A percentile compares a stretch with the other conserved stretches of the same genome.
These are phyloP conservation scores for Arion vulgaris DNA, from an alignment of 1,140 invertebrate genomes.

Conservation along the genomic window DNA sequence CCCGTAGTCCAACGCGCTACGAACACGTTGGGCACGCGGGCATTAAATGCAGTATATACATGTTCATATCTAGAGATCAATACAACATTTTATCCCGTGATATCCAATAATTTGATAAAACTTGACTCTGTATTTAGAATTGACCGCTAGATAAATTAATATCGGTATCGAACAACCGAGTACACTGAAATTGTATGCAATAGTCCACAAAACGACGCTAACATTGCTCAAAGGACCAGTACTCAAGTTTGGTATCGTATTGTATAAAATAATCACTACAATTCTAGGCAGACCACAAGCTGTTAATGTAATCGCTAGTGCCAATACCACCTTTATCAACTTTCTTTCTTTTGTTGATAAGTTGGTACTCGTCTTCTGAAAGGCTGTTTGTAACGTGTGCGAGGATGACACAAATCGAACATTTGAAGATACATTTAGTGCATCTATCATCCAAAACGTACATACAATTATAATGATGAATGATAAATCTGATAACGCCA, in stretches of 20 bases:
- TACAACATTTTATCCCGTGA: too few relatives aligned
- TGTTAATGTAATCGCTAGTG: background rate
- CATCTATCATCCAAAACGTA: background rate
- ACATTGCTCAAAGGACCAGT: background rate
- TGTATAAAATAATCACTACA: background rate
- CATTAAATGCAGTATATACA: too few relatives aligned
- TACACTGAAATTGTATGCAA: background rate
- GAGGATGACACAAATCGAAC: background rate
- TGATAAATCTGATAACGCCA: background rate
- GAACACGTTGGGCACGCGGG: too few relatives aligned
- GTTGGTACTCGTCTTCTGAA: background rate
- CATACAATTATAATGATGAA: background rate
- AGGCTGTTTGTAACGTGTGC: background rate
- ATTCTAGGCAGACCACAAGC: background rate
- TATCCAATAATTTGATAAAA: background rate
- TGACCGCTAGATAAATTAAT: background rate
- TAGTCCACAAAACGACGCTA: background rate
- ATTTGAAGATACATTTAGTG: background rate
- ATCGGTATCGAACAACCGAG: background rate
- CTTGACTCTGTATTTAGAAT: slow-evolving; percentile 1
- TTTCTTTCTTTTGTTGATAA: background rate
- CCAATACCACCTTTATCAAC: background rate
- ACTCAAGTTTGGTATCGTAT: background rate
- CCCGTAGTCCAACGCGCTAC: too few relatives aligned
- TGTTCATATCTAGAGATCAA: too few relatives aligned